Conservation (phyloP, 2,113 vertebrate species). For the Lethenteron camtschaticum region DNA sequence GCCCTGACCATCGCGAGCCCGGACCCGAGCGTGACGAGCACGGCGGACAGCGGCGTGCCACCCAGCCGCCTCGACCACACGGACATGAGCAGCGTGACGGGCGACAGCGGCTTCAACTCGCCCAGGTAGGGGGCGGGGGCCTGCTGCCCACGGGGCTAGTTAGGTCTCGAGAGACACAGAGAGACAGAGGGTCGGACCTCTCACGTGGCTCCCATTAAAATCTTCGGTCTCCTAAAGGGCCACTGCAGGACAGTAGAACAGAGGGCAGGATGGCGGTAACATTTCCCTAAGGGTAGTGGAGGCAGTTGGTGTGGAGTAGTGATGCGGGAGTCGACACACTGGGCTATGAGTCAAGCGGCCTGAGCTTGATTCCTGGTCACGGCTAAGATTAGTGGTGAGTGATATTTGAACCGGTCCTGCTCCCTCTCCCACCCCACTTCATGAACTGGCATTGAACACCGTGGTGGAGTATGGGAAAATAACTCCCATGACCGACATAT, state of each 20-base stretch:
- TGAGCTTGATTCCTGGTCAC: too few relatives aligned
- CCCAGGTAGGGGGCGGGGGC: slow-evolving; percentile 49
- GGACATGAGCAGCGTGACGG: slow-evolving; percentile 96
- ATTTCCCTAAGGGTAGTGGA: background rate
- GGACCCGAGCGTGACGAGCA: slow-evolving; percentile 58
- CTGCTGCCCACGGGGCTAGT: too few relatives aligned
- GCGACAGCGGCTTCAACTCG: slow-evolving; percentile 98
- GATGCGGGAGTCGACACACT: too few relatives aligned
- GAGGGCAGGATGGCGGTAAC: background rate
- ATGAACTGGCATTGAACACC: too few relatives aligned
- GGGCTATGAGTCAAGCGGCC: too few relatives aligned
- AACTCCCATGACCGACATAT: too few relatives aligned
- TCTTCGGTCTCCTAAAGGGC: background rate
- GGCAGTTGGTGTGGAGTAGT: background rate
- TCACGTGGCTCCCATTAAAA: background rate
- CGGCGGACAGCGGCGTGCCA: slow-evolving; percentile 72
- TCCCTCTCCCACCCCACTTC: too few relatives aligned
- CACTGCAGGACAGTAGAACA: background rate
- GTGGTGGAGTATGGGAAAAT: too few relatives aligned
- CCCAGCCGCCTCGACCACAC: slow-evolving; percentile 89
- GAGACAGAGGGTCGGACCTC: background rate
- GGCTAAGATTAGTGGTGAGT: too few relatives aligned
- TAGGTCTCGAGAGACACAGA: too few relatives aligned
- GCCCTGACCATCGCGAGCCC: slow-evolving; percentile 77
- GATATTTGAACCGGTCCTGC: too few relatives aligned